Conservation (phyloP, 2,888 invertebrate species). For the Campopleginae sp. region DNA sequence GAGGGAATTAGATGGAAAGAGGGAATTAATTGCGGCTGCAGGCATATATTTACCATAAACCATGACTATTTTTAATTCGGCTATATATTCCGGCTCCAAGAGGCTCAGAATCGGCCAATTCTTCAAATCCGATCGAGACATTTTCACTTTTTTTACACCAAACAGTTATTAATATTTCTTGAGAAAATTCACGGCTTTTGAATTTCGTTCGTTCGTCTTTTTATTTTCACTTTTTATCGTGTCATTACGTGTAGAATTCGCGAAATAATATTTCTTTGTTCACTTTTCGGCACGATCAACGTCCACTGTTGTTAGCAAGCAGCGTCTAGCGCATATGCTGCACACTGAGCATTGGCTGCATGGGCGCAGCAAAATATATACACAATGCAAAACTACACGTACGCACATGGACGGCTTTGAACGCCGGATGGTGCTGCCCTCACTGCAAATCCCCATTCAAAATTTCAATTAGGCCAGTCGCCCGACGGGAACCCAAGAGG, state of each 20-base stretch:
- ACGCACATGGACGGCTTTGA: not conserved
- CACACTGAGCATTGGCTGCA: not conserved
- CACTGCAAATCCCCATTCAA: not conserved
- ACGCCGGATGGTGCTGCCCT: not conserved
- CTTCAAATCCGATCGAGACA: conserved; percentile 82
- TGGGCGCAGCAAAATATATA: not conserved
- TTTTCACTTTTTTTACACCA: conserved; percentile 64
- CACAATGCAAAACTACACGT: not conserved
- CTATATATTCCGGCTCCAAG: conserved; percentile 84
- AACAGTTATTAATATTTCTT: not conserved
- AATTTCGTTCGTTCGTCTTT: not conserved
- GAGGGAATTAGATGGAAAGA: not conserved
- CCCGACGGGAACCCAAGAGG: too few species aligned
- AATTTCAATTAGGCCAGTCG: not conserved
- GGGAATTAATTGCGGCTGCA: conserved; percentile 14
- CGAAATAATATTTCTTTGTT: conserved; percentile 3
- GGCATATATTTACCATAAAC: conserved; percentile 85
- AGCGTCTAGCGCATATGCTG: not conserved
- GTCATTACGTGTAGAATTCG: not conserved
- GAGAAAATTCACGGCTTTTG: not conserved
- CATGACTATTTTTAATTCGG: conserved; percentile 85
- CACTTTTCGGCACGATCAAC: conserved; percentile 23
- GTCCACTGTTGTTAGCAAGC: conserved; percentile 15
- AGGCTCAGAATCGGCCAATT: conserved; percentile 87
- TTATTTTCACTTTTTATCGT: not conserved